These are phyloP conservation scores for Heterohyrax brucei DNA, from an alignment of 2,797 vertebrate genomes.

Conservation along the genomic window DNA sequence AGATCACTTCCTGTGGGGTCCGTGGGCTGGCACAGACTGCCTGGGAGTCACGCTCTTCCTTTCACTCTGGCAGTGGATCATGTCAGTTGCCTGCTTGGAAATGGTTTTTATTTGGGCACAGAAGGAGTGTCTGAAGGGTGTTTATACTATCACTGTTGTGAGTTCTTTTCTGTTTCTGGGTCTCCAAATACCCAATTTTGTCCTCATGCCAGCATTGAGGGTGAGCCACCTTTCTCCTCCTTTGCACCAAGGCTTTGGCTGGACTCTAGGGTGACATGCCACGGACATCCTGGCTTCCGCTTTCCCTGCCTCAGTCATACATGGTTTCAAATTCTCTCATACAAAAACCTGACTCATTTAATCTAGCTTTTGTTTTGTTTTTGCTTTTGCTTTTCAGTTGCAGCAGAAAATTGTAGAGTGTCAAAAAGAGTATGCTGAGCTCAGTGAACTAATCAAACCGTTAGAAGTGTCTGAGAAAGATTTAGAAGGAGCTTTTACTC, in stretches of 20 bases:
- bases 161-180: background rate
- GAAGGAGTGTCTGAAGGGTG: background rate
- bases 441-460: slow-evolving; percentile 94
- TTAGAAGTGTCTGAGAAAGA: slow-evolving; percentile 95
- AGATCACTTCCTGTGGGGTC: background rate
- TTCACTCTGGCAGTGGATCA: too few species aligned
- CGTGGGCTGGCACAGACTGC: background rate
- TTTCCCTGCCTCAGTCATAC: background rate
- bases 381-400: too few species aligned
- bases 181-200: background rate
- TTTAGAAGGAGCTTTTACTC: slow-evolving; percentile 94
- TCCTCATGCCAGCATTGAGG: background rate
- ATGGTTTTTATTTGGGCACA: background rate
- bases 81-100: background rate
- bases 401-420: slow-evolving; percentile 92
- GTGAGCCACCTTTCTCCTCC: background rate
- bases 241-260: background rate
- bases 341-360: too few species aligned
- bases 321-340: too few species aligned
- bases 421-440: slow-evolving; percentile 94
- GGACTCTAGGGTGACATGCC: background rate
- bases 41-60: background rate
- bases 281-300: background rate
- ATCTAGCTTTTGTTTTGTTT: too few species aligned
- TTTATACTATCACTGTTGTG: too few species aligned